Percentiles rank a stretch among this genome's conserved stretches.
Evolutionary conservation across 2,113 vertebrate genomes (phyloP).

Genomic region (Lycaon pictus): DNA sequence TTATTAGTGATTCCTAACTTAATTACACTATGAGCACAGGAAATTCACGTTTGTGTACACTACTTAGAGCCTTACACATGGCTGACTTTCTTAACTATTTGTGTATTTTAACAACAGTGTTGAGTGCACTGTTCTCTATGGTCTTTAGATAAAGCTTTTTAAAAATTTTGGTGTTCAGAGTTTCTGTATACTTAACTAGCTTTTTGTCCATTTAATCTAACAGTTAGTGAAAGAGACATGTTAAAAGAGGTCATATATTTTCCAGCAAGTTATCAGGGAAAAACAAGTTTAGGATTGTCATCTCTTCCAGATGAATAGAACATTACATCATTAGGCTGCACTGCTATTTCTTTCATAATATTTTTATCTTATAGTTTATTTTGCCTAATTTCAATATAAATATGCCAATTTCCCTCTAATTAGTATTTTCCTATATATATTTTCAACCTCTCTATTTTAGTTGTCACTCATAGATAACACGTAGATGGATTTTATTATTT

Average conservation of each 20-base stretch:
- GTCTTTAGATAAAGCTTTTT: not conserved
- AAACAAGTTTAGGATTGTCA: not conserved
- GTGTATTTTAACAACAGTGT: not conserved
- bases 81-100: not conserved
- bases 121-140: not conserved
- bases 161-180: not conserved
- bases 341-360: not conserved
- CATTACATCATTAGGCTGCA: not conserved
- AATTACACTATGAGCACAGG: not conserved
- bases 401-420: not conserved
- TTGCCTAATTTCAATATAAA: slow-evolving; percentile 10
- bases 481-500: not conserved
- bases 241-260: not conserved
- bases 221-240: not conserved
- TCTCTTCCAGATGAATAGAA: not conserved
- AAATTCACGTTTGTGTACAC: not conserved
- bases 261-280: not conserved
- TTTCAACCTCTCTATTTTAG: slow-evolving; percentile 7
- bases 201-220: not conserved
- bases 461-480: not conserved
- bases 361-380: not conserved
- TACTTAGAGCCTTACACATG: not conserved
- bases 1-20: slow-evolving; percentile 22
- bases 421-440: not conserved
- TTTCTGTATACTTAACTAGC: not conserved